Conservation (phyloP, 2,888 invertebrate genomes). For the Ochropleura leucogaster region DNA sequence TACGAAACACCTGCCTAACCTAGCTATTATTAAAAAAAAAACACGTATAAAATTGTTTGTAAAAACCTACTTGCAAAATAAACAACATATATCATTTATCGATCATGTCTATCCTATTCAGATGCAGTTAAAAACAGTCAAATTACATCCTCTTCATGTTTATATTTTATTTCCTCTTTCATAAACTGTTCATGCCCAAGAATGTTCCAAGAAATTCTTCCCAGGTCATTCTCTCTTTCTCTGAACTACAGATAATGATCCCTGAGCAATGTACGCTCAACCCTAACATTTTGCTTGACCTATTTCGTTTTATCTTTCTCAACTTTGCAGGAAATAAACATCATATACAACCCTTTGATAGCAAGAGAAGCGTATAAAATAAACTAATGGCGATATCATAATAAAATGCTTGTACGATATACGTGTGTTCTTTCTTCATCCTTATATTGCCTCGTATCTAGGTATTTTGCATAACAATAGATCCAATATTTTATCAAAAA, state of each 20-base stretch:
- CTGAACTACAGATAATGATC: slow-evolving; percentile 31
- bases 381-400: slow-evolving; percentile 52
- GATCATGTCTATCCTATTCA: too few relatives aligned
- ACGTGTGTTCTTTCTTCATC: slow-evolving; percentile 42
- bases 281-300: slow-evolving; percentile 34
- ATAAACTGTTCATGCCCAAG: neutral
- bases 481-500: slow-evolving; percentile 24
- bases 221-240: slow-evolving; percentile 19
- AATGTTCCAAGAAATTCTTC: slow-evolving; percentile 2
- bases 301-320: slow-evolving; percentile 39
- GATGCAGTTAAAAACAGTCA: neutral
- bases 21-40: too few relatives aligned
- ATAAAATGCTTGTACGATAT: slow-evolving; percentile 37
- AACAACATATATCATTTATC: too few relatives aligned
- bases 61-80: too few relatives aligned
- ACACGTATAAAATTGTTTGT: too few relatives aligned
- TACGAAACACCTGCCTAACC: too few relatives aligned
- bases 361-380: slow-evolving; percentile 34
- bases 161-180: neutral
- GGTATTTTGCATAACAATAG: slow-evolving; percentile 50
- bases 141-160: neutral
- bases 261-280: slow-evolving; percentile 5
- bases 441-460: slow-evolving; percentile 46
- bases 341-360: slow-evolving; percentile 41
- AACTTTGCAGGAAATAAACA: slow-evolving; percentile 29